Evolutionary conservation across 2,888 invertebrate species (phyloP).

Genomic region (Drosophila fulvimacula): DNA sequence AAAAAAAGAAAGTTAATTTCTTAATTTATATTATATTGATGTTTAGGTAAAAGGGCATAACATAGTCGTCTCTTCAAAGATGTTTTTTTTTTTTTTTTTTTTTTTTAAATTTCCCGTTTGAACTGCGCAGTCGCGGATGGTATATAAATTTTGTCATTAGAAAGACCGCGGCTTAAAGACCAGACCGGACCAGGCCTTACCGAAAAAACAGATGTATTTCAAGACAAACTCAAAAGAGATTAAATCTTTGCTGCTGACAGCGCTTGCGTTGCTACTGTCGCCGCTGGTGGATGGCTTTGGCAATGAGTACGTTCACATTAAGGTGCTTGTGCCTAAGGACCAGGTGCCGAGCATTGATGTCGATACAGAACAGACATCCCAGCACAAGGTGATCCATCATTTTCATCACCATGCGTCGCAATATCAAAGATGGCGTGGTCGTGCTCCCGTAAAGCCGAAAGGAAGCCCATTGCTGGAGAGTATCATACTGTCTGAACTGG

Average conservation of each 20-base stretch:
- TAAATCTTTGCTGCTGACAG: slow-evolving; percentile 6
- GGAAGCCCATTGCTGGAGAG: slow-evolving; percentile 67
- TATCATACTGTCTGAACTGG: slow-evolving; percentile 68
- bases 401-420: slow-evolving; percentile 65
- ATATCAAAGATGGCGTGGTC: slow-evolving; percentile 44
- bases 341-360: slow-evolving; percentile 45
- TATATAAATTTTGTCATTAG: slow-evolving; percentile 76
- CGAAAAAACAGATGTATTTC: slow-evolving; percentile 14
- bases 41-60: slow-evolving; percentile 24
- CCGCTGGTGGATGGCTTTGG: slow-evolving; percentile 57
- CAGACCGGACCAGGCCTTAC: background rate
- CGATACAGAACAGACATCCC: slow-evolving; percentile 35
- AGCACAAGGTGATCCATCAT: slow-evolving; percentile 71
- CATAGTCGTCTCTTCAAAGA: background rate
- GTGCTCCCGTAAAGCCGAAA: slow-evolving; percentile 28
- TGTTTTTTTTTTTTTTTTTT: background rate
- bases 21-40: background rate
- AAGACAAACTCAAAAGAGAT: background rate
- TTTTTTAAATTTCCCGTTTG: slow-evolving; percentile 27
- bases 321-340: slow-evolving; percentile 74
- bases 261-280: slow-evolving; percentile 30
- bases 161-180: slow-evolving; percentile 70
- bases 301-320: slow-evolving; percentile 78
- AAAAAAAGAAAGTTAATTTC: no score
- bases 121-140: slow-evolving; percentile 47